phyloP scores from a whole-genome alignment of 2,888 invertebrate species.

The Perizoma affinitatum region DNA sequence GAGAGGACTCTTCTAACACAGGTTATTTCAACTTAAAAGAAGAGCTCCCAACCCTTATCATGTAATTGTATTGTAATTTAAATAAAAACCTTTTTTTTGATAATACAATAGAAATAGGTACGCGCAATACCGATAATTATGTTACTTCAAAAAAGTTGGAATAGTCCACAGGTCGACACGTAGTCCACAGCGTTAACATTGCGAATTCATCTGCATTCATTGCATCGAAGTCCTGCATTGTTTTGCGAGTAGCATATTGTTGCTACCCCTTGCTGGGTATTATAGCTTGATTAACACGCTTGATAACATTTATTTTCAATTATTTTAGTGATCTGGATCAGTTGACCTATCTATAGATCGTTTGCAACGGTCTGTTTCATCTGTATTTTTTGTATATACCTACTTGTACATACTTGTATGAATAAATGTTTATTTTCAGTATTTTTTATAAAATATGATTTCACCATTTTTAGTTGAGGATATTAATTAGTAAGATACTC shows the following conservation, averaged over 20 bases:
- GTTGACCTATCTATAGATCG: no score
- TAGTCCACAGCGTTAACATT: slow-evolving; percentile 22
- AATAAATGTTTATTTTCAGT: no score
- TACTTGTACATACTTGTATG: no score
- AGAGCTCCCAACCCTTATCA: no score
- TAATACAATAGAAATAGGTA: neutral
- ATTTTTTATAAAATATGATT: no score
- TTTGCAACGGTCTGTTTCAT: no score
- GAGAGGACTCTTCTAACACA: neutral
- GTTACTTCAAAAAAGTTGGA: slow-evolving; percentile 3
- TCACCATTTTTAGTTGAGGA: neutral
- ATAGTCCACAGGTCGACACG: slow-evolving; percentile 3
- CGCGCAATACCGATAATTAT: neutral
- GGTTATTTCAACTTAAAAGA: neutral
- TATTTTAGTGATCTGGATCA: no score
- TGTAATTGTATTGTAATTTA: no score
- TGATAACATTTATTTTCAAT: no score
- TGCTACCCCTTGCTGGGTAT: slow-evolving; percentile 17
- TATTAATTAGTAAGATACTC: no score
- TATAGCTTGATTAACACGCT: slow-evolving; percentile 1
- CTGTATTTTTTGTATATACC: no score
- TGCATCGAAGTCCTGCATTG: slow-evolving; percentile 27
- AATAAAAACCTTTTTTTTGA: no score
- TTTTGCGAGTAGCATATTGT: slow-evolving; percentile 31
- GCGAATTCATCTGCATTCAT: slow-evolving; percentile 34